Evolutionary conservation across 2,113 vertebrate genomes (phyloP).

Genomic region (Patagioenas fasciata): DNA sequence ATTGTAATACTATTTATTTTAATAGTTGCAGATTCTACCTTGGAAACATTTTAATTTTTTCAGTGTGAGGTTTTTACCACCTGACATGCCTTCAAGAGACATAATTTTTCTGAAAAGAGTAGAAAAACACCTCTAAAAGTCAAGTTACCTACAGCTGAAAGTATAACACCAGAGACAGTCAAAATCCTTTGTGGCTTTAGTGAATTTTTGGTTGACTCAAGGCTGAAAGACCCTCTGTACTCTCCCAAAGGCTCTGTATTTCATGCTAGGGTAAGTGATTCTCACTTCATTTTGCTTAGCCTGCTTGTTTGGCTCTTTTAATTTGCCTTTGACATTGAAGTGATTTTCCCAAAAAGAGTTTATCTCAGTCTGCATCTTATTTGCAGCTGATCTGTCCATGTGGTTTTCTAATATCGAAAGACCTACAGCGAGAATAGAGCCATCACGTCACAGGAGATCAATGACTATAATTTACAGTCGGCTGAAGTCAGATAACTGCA

Average conservation of each 20-base stretch:
- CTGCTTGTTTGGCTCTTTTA: background rate
- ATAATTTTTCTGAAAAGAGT: background rate
- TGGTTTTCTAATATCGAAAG: background rate
- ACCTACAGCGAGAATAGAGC: background rate
- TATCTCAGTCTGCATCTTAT: background rate
- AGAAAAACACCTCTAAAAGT: background rate
- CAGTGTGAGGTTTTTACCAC: background rate
- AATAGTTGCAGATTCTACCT: background rate
- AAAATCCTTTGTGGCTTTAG: background rate
- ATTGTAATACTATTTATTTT: slow-evolving; percentile 15
- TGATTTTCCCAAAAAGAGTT: background rate
- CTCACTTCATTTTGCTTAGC: background rate
- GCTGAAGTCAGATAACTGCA: background rate
- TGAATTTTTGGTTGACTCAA: background rate
- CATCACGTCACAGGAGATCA: background rate
- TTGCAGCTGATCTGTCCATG: background rate
- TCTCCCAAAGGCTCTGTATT: background rate
- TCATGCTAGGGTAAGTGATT: background rate
- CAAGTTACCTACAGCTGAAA: background rate
- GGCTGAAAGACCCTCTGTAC: background rate
- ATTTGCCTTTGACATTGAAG: background rate
- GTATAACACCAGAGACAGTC: background rate
- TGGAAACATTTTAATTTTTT: background rate
- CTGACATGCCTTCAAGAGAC: background rate
- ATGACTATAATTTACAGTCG: background rate